These are phyloP conservation scores for Drosophila atripex DNA, from an alignment of 2,888 invertebrate species.

Conservation along the genomic window DNA sequence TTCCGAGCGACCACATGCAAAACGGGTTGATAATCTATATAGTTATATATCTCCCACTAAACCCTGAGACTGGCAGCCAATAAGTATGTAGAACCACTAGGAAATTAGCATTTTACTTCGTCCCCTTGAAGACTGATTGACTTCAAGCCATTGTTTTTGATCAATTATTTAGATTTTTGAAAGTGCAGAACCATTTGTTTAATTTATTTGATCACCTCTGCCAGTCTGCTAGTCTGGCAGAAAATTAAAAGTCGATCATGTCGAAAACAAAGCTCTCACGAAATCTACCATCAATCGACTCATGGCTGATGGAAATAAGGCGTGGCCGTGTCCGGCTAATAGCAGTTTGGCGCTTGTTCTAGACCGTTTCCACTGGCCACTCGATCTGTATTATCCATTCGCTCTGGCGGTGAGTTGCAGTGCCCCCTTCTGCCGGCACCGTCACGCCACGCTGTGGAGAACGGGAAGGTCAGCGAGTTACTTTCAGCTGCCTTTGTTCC, in stretches of 20 bases:
- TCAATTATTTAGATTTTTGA: slow-evolving; percentile 8
- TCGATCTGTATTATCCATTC: slow-evolving; percentile 20
- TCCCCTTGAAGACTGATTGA: background rate
- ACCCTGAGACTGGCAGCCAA: background rate
- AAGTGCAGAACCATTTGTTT: slow-evolving; percentile 9
- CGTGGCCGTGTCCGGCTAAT: slow-evolving; percentile 34
- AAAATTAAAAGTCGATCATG: slow-evolving; percentile 26
- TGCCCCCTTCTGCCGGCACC: slow-evolving; percentile 51
- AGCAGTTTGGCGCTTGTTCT: slow-evolving; percentile 56
- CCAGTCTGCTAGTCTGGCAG: background rate
- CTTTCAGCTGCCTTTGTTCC: slow-evolving; percentile 54
- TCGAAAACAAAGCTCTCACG: slow-evolving; percentile 1
- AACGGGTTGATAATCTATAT: background rate
- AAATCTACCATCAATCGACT: slow-evolving; percentile 1
- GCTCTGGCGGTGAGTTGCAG: slow-evolving; percentile 14
- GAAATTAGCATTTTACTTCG: background rate
- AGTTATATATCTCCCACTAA: too few relatives aligned
- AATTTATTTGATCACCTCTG: slow-evolving; percentile 4
- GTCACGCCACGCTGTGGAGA: slow-evolving; percentile 61
- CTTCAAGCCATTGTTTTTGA: background rate
- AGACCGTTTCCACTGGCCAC: slow-evolving; percentile 51
- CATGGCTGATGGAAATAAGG: slow-evolving; percentile 19
- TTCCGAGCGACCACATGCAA: background rate
- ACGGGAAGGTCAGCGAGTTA: slow-evolving; percentile 74
- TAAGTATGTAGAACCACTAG: background rate